These are phyloP conservation scores for Cistogaster globosa DNA, from an alignment of 2,888 invertebrate species.

Conservation along the genomic window DNA sequence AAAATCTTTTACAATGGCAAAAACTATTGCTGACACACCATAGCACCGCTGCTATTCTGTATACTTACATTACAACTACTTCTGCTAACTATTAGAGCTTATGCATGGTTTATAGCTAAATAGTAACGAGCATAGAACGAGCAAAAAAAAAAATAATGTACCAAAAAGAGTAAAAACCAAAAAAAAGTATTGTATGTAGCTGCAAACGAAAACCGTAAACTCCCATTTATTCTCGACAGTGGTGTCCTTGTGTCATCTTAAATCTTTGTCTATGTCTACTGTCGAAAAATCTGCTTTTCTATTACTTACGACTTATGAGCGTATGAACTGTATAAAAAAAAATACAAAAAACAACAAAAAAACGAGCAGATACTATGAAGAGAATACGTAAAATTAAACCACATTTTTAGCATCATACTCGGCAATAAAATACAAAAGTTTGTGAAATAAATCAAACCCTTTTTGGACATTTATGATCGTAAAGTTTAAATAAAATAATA, in stretches of 20 bases:
- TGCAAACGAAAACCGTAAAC: constrained; percentile 71
- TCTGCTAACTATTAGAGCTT: constrained; percentile 50
- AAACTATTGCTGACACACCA: not conserved
- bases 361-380: constrained; percentile 20
- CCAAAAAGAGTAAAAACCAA: not conserved
- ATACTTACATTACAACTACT: constrained; percentile 5
- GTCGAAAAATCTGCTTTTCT: constrained; percentile 72
- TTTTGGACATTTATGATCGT: constrained; percentile 83
- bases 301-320: constrained; percentile 70
- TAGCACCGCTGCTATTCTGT: not conserved
- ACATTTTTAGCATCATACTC: constrained; percentile 72
- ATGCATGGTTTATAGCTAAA: constrained; percentile 60
- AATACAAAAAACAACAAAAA: not conserved
- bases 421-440: constrained; percentile 77
- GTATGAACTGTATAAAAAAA: constrained; percentile 46
- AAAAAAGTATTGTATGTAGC: constrained; percentile 38
- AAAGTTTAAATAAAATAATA: constrained; percentile 81
- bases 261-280: constrained; percentile 72
- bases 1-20: constrained; percentile 33
- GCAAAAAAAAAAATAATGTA: constrained; percentile 10
- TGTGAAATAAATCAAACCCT: constrained; percentile 82
- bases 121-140: constrained; percentile 19
- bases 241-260: constrained; percentile 74
- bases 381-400: constrained; percentile 69
- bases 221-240: constrained; percentile 71